Evolutionary conservation across 2,797 vertebrate species (phyloP), one percentile per base, ranked within the genome.

Genomic region (Rallus crepitans): DNA sequence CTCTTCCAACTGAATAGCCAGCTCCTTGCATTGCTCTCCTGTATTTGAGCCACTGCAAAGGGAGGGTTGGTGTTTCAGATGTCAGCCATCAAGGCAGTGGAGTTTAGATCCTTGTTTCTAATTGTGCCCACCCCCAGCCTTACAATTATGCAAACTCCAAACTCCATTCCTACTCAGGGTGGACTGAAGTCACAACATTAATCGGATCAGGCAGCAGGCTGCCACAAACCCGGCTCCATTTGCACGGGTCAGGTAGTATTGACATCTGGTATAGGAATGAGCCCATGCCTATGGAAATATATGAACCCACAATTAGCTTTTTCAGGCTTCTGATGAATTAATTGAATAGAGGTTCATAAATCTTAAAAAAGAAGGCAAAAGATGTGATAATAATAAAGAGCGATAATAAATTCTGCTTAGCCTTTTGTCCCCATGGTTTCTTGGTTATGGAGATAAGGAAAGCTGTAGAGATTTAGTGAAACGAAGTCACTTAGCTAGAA

Each of bases 281-380:
- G 73, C 33, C 47, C 2, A 1, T 53, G 73, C 40, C 71, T 70
- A 39, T 47, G 56, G 73, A 93, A 95, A 68, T 77, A 50, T 24
- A 90, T 79, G 42, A 88, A 91, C 7, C 2, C n/a, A 47, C 64
- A 91, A 88, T 95, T 91, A 91, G 69, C 66, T 94, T 90, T 77
- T 78, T 35, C 59, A 68, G 63, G 78, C 30, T 87, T 53, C 68
- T 65, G 88, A 94, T 86, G 9, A 93, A 87, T 94, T 94, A 94
- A 84, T 94, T 90, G 61, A 89, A 77, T 57, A 82, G 48, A 82
- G 24, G 37, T 80, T 90, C 48, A 80, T 93, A 87, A 94, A 96
- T 89, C 94, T 88, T 64, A 79, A 94, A 94, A 95, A 95, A 79
- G 55, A 72, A 79, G 66, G 68, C 55, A 79, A 92, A 95, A 87